A percentile compares a stretch with the other conserved stretches of the same genome.
These are phyloP conservation scores for Calliopsis andreniformis DNA, from an alignment of 1,140 invertebrate genomes.

Conservation along the genomic window DNA sequence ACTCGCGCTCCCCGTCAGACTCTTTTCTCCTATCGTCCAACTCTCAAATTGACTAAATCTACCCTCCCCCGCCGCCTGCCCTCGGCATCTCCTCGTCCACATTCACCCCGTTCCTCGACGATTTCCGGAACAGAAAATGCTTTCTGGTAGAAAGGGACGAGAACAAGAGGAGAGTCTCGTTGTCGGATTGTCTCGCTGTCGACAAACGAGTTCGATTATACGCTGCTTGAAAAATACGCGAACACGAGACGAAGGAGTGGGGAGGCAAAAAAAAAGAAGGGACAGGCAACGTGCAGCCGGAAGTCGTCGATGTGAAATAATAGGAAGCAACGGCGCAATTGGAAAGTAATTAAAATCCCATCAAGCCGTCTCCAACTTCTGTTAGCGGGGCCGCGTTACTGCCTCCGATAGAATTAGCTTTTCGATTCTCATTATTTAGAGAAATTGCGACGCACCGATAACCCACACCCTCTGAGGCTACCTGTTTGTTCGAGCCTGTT, in stretches of 20 bases:
- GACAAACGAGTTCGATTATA: slow-evolving; percentile 60
- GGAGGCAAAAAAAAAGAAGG: slow-evolving; percentile 14
- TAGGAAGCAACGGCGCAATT: slow-evolving; percentile 66
- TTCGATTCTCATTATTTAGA: slow-evolving; percentile 65
- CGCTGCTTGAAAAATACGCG: slow-evolving; percentile 43
- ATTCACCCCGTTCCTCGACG: not conserved
- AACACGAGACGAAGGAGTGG: not conserved
- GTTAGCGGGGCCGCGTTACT: slow-evolving; percentile 33
- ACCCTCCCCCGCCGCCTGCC: not conserved
- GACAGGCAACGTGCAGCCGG: slow-evolving; percentile 17
- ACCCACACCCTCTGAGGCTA: not conserved
- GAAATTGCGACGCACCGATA: slow-evolving; percentile 26
- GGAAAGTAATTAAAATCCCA: slow-evolving; percentile 75
- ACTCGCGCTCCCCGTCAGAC: slow-evolving; percentile 48
- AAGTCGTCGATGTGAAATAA: slow-evolving; percentile 66
- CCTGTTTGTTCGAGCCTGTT: not conserved
- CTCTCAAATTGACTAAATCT: slow-evolving; percentile 50
- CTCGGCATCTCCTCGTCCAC: too few relatives aligned
- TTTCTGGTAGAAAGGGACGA: slow-evolving; percentile 17
- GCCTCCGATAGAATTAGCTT: slow-evolving; percentile 60
- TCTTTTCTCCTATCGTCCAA: slow-evolving; percentile 4
- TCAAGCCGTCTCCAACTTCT: slow-evolving; percentile 52
- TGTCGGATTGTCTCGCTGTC: slow-evolving; percentile 29
- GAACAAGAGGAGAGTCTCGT: slow-evolving; percentile 35
- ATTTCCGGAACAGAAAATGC: slow-evolving; percentile 20